Base-by-base conservation (phyloP, 2,888 invertebrate genomes). In the Scaptomyza parva region DNA sequence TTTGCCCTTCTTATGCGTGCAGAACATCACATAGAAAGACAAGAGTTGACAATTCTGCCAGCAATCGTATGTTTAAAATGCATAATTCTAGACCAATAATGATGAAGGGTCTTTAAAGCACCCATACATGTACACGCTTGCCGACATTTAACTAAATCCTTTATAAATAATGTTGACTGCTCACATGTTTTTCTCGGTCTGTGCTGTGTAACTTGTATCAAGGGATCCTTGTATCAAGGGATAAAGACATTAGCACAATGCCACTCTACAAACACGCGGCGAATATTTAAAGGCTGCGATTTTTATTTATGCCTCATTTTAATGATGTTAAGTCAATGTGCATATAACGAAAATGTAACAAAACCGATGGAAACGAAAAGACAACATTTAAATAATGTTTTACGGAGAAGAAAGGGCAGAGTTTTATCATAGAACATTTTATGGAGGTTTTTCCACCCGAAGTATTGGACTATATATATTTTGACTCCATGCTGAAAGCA, bases 11-110 rank as follows among this genome's bases (percentile, higher is more conserved):
- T 28, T 17, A 14, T 45, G 28, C 14, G 33, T 8, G 26, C 18
- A 45, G 73, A 52, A 57, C 54, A 54, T 53, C 57, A 52, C 43
- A 39, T 22, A 40, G 30, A 50, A 71, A 51, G 66, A 81, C 76
- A 75, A 70, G 70, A 63, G 71, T 86, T 82, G 86, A 79, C 86
- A 79, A 74, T 78, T 84, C 82, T 85, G 86, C 88, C 89, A 88
- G 86, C 86, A 89, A 87, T 89, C 89, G 86, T 87, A 86, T 88
- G 89, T 88, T 89, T 84, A 85, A 88, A 88, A 83, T 86, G 82
- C 89, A 86, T 89, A 88, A 88, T 88, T 88, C 88, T 77, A 78
- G 87, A 86, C 87, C 87, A 88, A 88, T 88, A 89, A 88, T 88
- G 88, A 88, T 88, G 88, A 87, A 88, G 88, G 88, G 79, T 72